These are phyloP conservation scores for Bucco capensis DNA, from an alignment of 2,113 vertebrate genomes.

Conservation along the genomic window DNA sequence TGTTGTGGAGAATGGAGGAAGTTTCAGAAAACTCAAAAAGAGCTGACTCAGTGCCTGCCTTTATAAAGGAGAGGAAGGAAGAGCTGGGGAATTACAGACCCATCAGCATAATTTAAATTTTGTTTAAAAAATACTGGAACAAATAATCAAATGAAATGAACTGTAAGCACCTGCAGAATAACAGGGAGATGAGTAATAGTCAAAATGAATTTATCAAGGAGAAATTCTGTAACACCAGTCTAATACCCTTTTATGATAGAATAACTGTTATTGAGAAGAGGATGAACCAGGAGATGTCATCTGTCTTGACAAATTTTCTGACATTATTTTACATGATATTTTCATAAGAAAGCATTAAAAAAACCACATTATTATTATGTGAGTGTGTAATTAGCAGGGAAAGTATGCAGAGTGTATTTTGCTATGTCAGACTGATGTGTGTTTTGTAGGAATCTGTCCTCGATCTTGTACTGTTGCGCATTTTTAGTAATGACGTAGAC, in stretches of 20 bases:
- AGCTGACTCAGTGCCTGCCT: constrained; percentile 1
- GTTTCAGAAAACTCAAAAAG: not conserved
- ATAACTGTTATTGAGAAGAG: not conserved
- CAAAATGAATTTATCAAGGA: not conserved
- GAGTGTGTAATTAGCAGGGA: not conserved
- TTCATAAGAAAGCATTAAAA: not conserved
- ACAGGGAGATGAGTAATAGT: not conserved
- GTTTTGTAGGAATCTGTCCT: not conserved
- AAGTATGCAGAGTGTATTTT: not conserved
- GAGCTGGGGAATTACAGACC: not conserved
- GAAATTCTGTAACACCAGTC: not conserved
- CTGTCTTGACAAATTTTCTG: not conserved
- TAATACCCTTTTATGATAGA: not conserved
- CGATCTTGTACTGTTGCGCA: not conserved
- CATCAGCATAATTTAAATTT: not conserved
- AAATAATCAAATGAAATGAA: constrained; percentile 27
- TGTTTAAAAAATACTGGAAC: not conserved
- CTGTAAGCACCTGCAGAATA: constrained; percentile 1
- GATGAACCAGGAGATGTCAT: not conserved
- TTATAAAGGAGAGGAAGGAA: not conserved
- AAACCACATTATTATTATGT: not conserved
- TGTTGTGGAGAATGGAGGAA: not conserved
- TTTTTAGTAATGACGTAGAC: not conserved
- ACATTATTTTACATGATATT: not conserved
- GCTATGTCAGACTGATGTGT: not conserved